Percentiles rank a stretch among this genome's conserved stretches.
Evolutionary conservation across 2,113 vertebrate species (phyloP).

Genomic region (Lamprologus speciosus): DNA sequence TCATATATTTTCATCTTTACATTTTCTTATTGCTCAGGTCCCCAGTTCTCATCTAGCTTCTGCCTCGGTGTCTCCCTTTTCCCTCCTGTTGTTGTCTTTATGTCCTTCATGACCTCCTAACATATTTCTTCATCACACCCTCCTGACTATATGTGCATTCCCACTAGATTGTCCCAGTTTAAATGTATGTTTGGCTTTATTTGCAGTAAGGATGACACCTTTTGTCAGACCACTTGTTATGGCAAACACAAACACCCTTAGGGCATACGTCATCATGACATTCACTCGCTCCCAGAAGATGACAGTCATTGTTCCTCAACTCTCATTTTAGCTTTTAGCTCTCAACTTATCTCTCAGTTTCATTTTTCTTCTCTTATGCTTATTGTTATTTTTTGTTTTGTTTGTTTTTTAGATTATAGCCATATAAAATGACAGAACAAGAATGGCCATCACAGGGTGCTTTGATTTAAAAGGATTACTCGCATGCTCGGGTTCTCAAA

Average conservation of each 20-base stretch:
- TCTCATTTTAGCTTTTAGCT: background rate
- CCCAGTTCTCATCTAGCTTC: conserved; percentile 29
- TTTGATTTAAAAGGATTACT: background rate
- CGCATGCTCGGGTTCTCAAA: background rate
- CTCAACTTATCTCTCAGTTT: background rate
- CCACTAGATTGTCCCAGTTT: conserved; percentile 3
- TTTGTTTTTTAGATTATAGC: background rate
- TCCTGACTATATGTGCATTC: background rate
- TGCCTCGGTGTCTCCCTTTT: background rate
- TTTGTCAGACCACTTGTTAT: conserved; percentile 3
- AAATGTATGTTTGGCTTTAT: background rate
- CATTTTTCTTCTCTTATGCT: background rate
- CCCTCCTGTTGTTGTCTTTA: background rate
- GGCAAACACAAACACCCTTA: background rate
- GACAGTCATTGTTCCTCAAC: background rate
- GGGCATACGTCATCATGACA: background rate
- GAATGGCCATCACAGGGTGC: background rate
- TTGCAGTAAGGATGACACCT: background rate
- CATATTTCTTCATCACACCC: background rate
- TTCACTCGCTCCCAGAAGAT: background rate
- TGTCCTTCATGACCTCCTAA: background rate
- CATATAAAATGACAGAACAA: background rate
- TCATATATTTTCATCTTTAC: conserved; percentile 66
- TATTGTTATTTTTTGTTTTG: background rate
- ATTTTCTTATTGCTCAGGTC: background rate